Evolutionary conservation across 2,113 vertebrate species (phyloP).

Genomic region (Limanda limanda): DNA sequence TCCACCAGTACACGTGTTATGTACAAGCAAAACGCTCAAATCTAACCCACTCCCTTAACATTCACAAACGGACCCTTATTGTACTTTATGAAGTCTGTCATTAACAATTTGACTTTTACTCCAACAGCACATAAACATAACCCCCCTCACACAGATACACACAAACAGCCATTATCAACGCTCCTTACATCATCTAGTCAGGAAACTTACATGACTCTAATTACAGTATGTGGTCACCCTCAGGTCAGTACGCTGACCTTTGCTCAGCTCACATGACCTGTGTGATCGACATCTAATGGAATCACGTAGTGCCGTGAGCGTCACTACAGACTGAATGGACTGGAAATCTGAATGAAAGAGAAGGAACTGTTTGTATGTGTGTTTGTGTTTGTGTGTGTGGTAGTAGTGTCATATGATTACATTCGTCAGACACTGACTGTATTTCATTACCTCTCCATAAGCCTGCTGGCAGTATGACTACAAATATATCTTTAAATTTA

Average conservation of each 20-base stretch:
- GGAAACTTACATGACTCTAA: slow-evolving; percentile 18
- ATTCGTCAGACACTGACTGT: slow-evolving; percentile 6
- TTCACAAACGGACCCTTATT: background rate
- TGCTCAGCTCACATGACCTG: slow-evolving; percentile 15
- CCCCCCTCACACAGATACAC: background rate
- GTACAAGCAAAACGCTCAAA: too few relatives aligned
- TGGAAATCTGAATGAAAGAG: slow-evolving; percentile 11
- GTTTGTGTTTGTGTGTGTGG: background rate
- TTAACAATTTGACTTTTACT: background rate
- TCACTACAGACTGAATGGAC: background rate
- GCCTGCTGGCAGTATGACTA: background rate
- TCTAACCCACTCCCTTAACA: too few relatives aligned
- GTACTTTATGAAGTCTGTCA: too few relatives aligned
- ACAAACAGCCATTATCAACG: background rate
- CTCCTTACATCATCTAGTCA: background rate
- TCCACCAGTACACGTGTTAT: too few relatives aligned
- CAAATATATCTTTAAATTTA: background rate
- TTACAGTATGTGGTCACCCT: background rate
- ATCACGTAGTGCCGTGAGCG: background rate
- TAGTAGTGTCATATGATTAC: slow-evolving; percentile 28
- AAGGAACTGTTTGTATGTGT: slow-evolving; percentile 1
- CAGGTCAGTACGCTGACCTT: background rate
- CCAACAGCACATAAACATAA: background rate
- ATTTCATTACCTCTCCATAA: background rate
- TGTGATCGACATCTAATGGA: slow-evolving; percentile 1